Evolutionary conservation across 1,140 invertebrate species (phyloP).

Genomic region (Drosophila kohkoa): DNA sequence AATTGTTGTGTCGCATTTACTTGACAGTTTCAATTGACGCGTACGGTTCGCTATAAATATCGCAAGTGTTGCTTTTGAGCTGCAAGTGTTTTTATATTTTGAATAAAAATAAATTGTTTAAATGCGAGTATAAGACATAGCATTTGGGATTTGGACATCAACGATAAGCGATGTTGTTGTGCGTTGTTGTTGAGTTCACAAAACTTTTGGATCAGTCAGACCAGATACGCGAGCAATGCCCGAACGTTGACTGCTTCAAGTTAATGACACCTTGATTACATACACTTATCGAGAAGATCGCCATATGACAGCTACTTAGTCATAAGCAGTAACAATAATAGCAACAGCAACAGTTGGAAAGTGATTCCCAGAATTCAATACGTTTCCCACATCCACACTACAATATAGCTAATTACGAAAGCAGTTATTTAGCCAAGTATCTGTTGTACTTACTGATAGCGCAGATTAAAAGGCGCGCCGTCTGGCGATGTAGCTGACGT

Average conservation of each 20-base stretch:
- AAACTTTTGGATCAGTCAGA: conserved; percentile 29
- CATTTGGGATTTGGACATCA: conserved; percentile 24
- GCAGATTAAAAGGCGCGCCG: conserved; percentile 26
- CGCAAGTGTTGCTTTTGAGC: not conserved
- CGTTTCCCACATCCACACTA: not conserved
- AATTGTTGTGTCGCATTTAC: conserved; percentile 19
- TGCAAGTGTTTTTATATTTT: conserved; percentile 18
- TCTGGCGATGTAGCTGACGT: conserved; percentile 21
- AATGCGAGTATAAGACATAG: conserved; percentile 17
- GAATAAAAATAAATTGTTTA: conserved; percentile 33
- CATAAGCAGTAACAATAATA: not conserved
- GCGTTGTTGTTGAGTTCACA: conserved; percentile 25
- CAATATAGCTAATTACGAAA: not conserved
- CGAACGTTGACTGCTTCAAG: conserved; percentile 43
- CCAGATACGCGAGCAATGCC: conserved; percentile 41
- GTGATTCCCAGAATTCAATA: conserved; percentile 23
- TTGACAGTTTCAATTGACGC: conserved; percentile 23
- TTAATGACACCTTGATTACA: conserved; percentile 47
- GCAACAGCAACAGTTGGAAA: not conserved
- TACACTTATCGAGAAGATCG: conserved; percentile 21
- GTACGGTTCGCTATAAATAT: conserved; percentile 24
- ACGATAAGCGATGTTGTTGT: conserved; percentile 29
- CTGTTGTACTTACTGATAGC: conserved; percentile 22
- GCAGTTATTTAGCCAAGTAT: conserved; percentile 1
- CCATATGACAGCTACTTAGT: conserved; percentile 2